A percentile compares a stretch with the other conserved stretches of the same genome.
Conservation (phyloP, 1,140 invertebrate genomes). For the Mycetomoellerius zeteki region DNA sequence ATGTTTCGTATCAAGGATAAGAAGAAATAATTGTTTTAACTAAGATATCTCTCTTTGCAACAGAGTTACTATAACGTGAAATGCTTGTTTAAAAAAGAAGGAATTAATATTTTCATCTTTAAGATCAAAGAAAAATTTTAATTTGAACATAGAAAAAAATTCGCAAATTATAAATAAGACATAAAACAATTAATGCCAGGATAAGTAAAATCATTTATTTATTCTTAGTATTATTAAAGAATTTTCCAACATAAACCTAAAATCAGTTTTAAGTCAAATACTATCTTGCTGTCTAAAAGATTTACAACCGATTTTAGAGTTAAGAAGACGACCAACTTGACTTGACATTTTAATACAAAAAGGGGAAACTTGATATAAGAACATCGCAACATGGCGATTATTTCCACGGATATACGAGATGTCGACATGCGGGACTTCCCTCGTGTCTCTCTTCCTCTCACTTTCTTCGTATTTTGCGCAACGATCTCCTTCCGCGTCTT, state of each 20-base stretch:
- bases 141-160: neutral
- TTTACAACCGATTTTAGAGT: neutral
- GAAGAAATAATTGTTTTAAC: neutral
- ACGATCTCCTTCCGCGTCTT: neutral
- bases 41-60: neutral
- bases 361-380: conserved; percentile 2
- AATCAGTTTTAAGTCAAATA: neutral
- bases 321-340: neutral
- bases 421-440: conserved; percentile 7
- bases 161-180: neutral
- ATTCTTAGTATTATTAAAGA: neutral
- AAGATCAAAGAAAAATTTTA: no score
- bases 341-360: neutral
- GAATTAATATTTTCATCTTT: neutral
- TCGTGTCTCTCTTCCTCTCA: neutral
- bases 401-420: conserved; percentile 54
- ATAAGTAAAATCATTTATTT: neutral
- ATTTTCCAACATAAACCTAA: no score
- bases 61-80: neutral
- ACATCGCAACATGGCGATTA: conserved; percentile 63
- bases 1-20: neutral
- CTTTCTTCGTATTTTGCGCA: neutral
- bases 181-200: no score
- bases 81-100: neutral
- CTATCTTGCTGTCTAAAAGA: no score